These are phyloP conservation scores for Meriones psammophilus DNA, from an alignment of 2,797 vertebrate genomes.

Conservation along the genomic window DNA sequence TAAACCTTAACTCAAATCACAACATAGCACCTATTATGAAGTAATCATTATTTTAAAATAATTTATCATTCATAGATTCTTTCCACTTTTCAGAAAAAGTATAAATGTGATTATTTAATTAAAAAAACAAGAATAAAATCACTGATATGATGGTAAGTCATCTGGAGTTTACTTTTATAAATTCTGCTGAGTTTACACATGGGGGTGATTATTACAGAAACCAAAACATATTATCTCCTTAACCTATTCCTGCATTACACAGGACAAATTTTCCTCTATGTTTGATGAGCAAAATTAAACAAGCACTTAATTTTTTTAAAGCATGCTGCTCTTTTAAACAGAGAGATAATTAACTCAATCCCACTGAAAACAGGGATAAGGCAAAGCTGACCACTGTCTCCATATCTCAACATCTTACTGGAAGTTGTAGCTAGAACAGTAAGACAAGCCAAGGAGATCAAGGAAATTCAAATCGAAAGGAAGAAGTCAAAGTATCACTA, in stretches of 20 bases:
- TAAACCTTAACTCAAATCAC: not conserved
- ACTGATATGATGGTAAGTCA: not conserved
- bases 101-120: not conserved
- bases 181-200: not conserved
- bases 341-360: too few species aligned
- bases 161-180: not conserved
- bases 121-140: not conserved
- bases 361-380: too few species aligned
- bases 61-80: not conserved
- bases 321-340: too few species aligned
- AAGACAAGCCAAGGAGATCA: too few species aligned
- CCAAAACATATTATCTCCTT: not conserved
- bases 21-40: not conserved
- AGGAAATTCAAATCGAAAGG: too few species aligned
- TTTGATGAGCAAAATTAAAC: constrained; percentile 9
- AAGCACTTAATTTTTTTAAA: not conserved
- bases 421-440: too few species aligned
- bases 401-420: too few species aligned
- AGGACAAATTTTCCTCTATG: not conserved
- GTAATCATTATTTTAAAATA: not conserved
- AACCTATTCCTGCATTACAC: not conserved
- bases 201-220: not conserved
- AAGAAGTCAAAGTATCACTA: too few species aligned
- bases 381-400: too few species aligned
- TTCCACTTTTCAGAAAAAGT: not conserved